A percentile compares a stretch with the other conserved stretches of the same genome.
These are phyloP conservation scores for Mesaphorura yosii DNA, from an alignment of 1,140 invertebrate species.

Conservation along the genomic window DNA sequence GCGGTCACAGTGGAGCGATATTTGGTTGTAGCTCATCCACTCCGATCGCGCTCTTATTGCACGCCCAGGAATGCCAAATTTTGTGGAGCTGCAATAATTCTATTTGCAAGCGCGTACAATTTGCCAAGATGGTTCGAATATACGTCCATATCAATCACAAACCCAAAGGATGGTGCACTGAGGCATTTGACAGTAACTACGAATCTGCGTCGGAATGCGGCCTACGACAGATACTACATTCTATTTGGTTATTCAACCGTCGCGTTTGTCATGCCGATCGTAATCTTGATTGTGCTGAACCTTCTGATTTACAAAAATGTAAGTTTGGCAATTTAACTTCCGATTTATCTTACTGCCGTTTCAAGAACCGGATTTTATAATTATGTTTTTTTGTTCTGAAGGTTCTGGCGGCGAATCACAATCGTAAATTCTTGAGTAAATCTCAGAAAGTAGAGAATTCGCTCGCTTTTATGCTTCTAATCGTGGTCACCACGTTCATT, in stretches of 20 bases:
- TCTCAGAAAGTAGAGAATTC: too few species aligned
- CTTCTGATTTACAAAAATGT: slow-evolving; percentile 69
- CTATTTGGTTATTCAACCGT: slow-evolving; percentile 82
- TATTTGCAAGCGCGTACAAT: slow-evolving; percentile 6
- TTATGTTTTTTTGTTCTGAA: too few species aligned
- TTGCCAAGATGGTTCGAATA: slow-evolving; percentile 15
- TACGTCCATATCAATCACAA: not conserved
- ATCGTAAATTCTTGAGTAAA: too few species aligned
- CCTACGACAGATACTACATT: slow-evolving; percentile 75
- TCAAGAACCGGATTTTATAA: too few species aligned
- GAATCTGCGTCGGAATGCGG: slow-evolving; percentile 51
- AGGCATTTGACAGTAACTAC: slow-evolving; percentile 32
- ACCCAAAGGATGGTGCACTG: not conserved
- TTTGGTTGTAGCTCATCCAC: not conserved
- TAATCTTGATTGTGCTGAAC: slow-evolving; percentile 71
- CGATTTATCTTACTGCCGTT: too few species aligned
- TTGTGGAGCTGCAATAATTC: not conserved
- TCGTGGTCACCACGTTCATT: too few species aligned
- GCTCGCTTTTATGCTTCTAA: too few species aligned
- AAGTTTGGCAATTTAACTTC: too few species aligned
- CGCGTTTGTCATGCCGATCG: slow-evolving; percentile 81
- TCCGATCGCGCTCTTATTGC: not conserved
- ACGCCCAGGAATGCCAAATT: not conserved
- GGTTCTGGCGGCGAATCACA: too few species aligned
- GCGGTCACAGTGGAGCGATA: slow-evolving; percentile 3